Evolutionary conservation across 2,797 vertebrate species (phyloP).

Genomic region (Cyclopterus lumpus): DNA sequence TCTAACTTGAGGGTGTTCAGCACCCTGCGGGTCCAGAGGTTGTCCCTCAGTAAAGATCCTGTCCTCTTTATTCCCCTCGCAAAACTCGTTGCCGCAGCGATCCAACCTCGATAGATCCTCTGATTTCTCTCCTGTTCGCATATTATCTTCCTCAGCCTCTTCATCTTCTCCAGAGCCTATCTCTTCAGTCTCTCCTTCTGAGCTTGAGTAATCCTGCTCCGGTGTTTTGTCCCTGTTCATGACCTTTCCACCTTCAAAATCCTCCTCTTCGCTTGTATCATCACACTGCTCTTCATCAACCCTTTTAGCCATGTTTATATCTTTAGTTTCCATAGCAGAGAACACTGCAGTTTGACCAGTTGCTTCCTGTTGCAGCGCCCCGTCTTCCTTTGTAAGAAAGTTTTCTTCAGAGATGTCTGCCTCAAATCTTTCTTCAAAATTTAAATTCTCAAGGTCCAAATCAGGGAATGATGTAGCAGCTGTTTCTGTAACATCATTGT

Average conservation of each 20-base stretch:
- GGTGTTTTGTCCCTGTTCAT: background rate
- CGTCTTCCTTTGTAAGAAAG: conserved; percentile 43
- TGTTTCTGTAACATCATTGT: conserved; percentile 59
- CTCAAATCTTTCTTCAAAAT: conserved; percentile 57
- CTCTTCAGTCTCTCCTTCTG: conserved; percentile 50
- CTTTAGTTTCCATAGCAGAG: conserved; percentile 36
- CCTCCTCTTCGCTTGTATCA: conserved; percentile 26
- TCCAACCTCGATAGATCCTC: conserved; percentile 41
- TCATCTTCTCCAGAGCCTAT: conserved; percentile 42
- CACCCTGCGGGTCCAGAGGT: conserved; percentile 46
- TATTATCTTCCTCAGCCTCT: conserved; percentile 43
- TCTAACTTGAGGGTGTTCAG: conserved; percentile 58
- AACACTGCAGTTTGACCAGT: conserved; percentile 26
- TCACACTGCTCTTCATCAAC: conserved; percentile 6
- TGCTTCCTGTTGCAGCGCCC: conserved; percentile 59
- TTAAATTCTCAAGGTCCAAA: conserved; percentile 75
- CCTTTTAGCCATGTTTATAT: conserved; percentile 23
- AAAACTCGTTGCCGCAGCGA: conserved; percentile 1
- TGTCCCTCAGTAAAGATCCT: conserved; percentile 54
- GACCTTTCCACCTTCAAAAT: conserved; percentile 5
- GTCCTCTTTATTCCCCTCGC: conserved; percentile 55
- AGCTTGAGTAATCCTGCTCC: conserved; percentile 57
- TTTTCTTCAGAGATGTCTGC: conserved; percentile 26
- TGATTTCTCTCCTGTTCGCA: conserved; percentile 18
- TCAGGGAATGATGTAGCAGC: conserved; percentile 57